A percentile compares a stretch with the other conserved stretches of the same genome.
Conservation (phyloP, 2,113 vertebrate species). For the Baryphthengus martii region DNA sequence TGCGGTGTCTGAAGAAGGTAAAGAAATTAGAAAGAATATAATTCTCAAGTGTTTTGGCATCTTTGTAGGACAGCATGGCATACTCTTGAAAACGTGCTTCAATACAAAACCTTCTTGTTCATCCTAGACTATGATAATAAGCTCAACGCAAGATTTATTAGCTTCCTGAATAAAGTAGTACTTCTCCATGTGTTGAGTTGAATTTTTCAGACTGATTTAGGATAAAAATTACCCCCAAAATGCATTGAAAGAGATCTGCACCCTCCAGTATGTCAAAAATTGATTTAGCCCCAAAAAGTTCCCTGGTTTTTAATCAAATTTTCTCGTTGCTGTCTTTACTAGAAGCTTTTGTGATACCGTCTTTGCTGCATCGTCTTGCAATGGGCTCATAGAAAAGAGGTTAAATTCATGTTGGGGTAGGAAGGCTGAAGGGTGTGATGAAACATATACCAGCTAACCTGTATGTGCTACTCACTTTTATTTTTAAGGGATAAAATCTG, state of each 20-base stretch:
- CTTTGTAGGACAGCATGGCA: rapidly evolving
- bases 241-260: background rate
- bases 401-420: background rate
- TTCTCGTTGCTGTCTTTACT: background rate
- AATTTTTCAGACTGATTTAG: background rate
- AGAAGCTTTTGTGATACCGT: background rate
- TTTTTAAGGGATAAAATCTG: background rate
- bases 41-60: background rate
- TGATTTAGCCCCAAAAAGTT: background rate
- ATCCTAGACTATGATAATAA: background rate
- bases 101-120: background rate
- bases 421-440: background rate
- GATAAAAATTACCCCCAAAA: background rate
- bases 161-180: background rate
- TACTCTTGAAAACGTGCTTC: background rate
- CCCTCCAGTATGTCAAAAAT: background rate
- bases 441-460: background rate
- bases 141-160: background rate
- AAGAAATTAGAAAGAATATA: background rate
- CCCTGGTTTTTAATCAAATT: background rate
- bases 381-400: background rate
- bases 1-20: background rate
- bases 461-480: background rate
- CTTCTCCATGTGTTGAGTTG: background rate
- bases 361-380: background rate